Evolutionary conservation across 2,113 vertebrate genomes (phyloP).

Genomic region (Micromys minutus): DNA sequence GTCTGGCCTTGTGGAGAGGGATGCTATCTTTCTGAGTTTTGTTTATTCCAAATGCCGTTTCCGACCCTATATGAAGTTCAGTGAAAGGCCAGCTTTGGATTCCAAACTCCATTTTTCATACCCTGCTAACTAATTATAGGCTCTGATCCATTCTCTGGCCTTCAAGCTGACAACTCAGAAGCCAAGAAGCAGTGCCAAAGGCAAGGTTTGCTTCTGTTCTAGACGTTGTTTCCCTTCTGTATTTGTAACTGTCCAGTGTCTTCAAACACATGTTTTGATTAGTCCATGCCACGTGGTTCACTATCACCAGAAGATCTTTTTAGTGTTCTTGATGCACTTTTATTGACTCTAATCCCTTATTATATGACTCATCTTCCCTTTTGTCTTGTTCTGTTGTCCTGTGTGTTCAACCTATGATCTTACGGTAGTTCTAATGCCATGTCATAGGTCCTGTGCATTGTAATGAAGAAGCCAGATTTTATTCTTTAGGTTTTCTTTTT

Average conservation of each 20-base stretch:
- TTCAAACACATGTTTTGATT: slow-evolving; percentile 27
- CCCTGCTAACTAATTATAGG: background rate
- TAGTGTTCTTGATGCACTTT: background rate
- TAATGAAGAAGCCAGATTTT: slow-evolving; percentile 12
- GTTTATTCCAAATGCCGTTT: background rate
- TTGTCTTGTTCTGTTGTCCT: slow-evolving; percentile 1
- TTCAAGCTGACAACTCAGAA: slow-evolving; percentile 1
- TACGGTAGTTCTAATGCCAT: background rate
- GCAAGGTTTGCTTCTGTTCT: slow-evolving; percentile 18
- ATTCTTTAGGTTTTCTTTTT: background rate
- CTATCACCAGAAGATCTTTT: background rate
- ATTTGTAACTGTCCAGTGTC: background rate
- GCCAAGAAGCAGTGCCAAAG: background rate
- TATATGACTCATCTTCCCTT: slow-evolving; percentile 20
- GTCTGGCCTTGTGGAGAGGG: background rate
- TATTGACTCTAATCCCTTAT: background rate
- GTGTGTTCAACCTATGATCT: background rate
- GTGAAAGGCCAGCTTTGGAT: rapidly evolving
- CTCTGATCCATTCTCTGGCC: background rate
- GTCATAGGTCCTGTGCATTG: background rate
- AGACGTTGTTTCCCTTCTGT: background rate
- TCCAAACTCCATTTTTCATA: slow-evolving; percentile 28
- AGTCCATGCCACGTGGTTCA: background rate
- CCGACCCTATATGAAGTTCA: background rate
- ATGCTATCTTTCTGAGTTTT: background rate